These are phyloP conservation scores for Sebastes minor DNA, from an alignment of 2,797 vertebrate genomes.

Conservation along the genomic window DNA sequence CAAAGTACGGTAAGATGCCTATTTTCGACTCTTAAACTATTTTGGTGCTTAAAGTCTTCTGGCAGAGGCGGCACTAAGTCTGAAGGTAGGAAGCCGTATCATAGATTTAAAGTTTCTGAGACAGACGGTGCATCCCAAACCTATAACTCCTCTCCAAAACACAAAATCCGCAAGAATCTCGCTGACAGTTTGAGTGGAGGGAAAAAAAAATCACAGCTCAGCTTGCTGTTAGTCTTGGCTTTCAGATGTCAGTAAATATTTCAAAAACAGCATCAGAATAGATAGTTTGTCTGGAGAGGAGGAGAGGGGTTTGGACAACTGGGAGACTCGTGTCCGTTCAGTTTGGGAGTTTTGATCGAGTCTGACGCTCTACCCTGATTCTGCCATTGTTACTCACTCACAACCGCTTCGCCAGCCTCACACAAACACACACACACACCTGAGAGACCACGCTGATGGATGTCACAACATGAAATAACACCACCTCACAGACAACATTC, in stretches of 20 bases:
- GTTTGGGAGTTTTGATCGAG: constrained; percentile 64
- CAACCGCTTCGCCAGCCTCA: constrained; percentile 21
- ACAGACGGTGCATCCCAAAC: constrained; percentile 39
- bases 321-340: constrained; percentile 49
- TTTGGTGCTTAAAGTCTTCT: constrained; percentile 36
- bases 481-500: constrained; percentile 24
- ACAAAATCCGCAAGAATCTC: constrained; percentile 56
- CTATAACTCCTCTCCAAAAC: constrained; percentile 48
- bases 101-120: constrained; percentile 54
- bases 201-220: constrained; percentile 47
- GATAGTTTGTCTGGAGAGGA: constrained; percentile 45
- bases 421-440: constrained; percentile 41
- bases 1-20: constrained; percentile 24
- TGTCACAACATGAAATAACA: constrained; percentile 44
- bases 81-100: constrained; percentile 40
- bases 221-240: constrained; percentile 49
- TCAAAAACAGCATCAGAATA: constrained; percentile 53
- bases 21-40: constrained; percentile 19
- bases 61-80: constrained; percentile 34
- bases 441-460: constrained; percentile 47
- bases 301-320: constrained; percentile 15
- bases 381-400: constrained; percentile 70
- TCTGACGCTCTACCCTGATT: constrained; percentile 63
- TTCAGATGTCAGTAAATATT: constrained; percentile 60
- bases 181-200: constrained; percentile 61